Evolutionary conservation across 2,888 invertebrate species (phyloP), one percentile per base, ranked within the genome.

Genomic region (Rhogogaster chlorosoma): DNA sequence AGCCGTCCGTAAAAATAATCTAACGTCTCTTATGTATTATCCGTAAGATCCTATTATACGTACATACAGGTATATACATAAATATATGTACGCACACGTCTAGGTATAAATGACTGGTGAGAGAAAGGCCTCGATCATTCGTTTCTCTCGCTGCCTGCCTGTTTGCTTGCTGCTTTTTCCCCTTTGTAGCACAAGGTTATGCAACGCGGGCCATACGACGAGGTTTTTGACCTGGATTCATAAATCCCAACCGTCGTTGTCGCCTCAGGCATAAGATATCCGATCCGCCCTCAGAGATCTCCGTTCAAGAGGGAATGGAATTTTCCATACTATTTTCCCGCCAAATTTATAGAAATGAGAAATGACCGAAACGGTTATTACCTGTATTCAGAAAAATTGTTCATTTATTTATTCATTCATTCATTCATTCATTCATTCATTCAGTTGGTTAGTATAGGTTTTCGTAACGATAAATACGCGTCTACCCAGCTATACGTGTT

Each of bases 131-230:
- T 45, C 22, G 67, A 83, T 53, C 53, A 53, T 83, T 83, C 29
- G 83, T 83, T 83, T 67, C 53, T 77, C 49, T 26, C 42, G 42
- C 32, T 26, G 18, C 29, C 6, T 53, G 38, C 26, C 15, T 9
- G 61, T 10, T 45, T 61, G 61, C 38, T 36, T n/a, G n/a, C 36
- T 36, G 15, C 32, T 29, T 38, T 12, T 7, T 3, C 64, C 38
- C 64, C 64, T 67, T 83, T 83, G 87, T 91, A 88, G 91, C 87
- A 89, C 91, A 91, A 91, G 91, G 91, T 89, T 91, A 88, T 83
- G 88, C 87, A 89, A 89, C 85, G 61, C 83, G 84, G 84, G 36
- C 45, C 18, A 38, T 84, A 86, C 73, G 80, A 70, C 85, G 89
- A 88, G 88, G 88, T 89, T 90, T 91, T 89, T 86, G 90, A 91